Percentiles rank a stretch among this genome's conserved stretches.
phyloP scores from a whole-genome alignment of 1,140 invertebrate genomes.

The Calliphora vicina region DNA sequence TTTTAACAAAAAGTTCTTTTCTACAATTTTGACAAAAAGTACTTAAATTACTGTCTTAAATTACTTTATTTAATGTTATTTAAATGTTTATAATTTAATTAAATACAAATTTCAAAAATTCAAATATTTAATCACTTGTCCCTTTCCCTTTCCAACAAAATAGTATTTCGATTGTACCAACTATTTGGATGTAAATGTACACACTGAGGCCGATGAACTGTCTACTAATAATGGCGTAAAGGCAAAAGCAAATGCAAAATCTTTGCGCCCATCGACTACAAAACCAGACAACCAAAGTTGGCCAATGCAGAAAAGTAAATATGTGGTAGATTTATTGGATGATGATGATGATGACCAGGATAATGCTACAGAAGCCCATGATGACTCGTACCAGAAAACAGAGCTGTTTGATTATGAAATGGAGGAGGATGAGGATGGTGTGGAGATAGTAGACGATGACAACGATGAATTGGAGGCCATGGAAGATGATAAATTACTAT shows the following conservation, averaged over 20 bases:
- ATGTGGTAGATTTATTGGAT: not conserved
- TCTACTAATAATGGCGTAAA: not conserved
- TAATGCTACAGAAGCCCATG: not conserved
- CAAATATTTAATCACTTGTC: too few species aligned
- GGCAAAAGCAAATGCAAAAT: not conserved
- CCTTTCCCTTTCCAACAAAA: not conserved
- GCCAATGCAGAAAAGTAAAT: not conserved
- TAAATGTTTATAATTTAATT: too few species aligned
- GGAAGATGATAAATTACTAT: not conserved
- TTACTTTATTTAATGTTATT: too few species aligned
- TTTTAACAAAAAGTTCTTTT: too few species aligned
- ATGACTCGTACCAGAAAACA: not conserved
- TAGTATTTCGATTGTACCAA: constrained; percentile 37
- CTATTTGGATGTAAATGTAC: constrained; percentile 37
- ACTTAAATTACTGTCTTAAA: too few species aligned
- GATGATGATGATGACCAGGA: constrained; percentile 2
- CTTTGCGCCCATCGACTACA: not conserved
- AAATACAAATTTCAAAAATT: too few species aligned
- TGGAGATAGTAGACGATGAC: not conserved
- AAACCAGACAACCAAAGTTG: not conserved
- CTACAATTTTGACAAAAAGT: too few species aligned
- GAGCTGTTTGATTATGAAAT: not conserved
- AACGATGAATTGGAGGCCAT: constrained; percentile 3
- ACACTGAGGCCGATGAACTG: constrained; percentile 32
- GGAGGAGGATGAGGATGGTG: not conserved